A percentile compares a stretch with the other conserved stretches of the same genome.
These are phyloP conservation scores for Oreortyx pictus DNA, from an alignment of 2,797 vertebrate species.

Conservation along the genomic window DNA sequence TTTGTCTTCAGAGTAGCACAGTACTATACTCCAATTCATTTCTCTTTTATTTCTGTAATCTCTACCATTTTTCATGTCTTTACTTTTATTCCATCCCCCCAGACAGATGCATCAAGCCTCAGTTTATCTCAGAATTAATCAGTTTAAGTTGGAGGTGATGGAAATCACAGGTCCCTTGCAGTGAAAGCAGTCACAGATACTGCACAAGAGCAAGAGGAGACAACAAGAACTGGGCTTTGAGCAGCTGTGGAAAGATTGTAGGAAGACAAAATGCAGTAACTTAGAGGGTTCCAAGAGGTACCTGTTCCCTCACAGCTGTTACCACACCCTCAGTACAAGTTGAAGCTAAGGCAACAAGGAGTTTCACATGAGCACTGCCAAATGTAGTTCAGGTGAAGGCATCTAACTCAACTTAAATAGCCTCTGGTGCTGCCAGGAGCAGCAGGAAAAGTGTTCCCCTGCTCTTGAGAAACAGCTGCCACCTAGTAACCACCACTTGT, in stretches of 20 bases:
- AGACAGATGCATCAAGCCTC: background rate
- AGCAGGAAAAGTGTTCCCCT: background rate
- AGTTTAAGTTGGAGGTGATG: background rate
- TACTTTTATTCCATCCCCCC: no score
- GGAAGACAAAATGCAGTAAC: background rate
- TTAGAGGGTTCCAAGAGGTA: background rate
- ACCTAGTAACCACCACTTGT: background rate
- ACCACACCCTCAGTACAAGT: background rate
- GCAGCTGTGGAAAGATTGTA: background rate
- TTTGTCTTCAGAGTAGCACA: background rate
- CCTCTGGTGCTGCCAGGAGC: background rate
- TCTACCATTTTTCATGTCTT: background rate
- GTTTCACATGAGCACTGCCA: background rate
- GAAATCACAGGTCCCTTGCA: background rate
- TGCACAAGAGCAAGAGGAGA: background rate
- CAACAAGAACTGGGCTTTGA: background rate
- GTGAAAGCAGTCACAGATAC: background rate
- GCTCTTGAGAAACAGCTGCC: background rate
- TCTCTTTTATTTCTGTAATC: background rate
- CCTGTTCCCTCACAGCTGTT: background rate
- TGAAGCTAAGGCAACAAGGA: background rate
- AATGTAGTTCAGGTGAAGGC: background rate
- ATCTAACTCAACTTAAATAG: background rate
- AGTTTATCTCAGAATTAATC: background rate
- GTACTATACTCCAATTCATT: background rate